Evolutionary conservation across 2,888 invertebrate genomes (phyloP), one percentile per base, ranked within the genome.

Genomic region (Pyralis farinalis): DNA sequence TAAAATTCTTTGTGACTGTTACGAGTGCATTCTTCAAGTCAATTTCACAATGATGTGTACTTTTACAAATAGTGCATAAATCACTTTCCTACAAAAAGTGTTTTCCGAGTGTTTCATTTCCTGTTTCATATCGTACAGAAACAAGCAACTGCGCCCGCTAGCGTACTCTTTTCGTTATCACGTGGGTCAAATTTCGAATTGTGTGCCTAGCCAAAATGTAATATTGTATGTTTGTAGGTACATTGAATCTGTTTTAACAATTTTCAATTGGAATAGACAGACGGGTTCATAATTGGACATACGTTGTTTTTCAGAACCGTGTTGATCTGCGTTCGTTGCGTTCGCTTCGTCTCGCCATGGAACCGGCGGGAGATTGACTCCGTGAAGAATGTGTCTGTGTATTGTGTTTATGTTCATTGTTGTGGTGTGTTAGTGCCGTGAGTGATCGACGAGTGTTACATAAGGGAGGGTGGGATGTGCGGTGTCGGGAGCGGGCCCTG

Each of bases 101-200:
- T 71, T 71, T 67, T 65, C 58, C 57, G 69, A 75, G 74, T 79
- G 75, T 80, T 75, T 73, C 78, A 80, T 86, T 88, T 88, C 87
- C 87, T 87, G 87, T 84, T 79, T 77, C 72, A 63, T 77, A 79
- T 77, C 73, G 57, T 68, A 69, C 51, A 68, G 74, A 86, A 88
- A 85, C 87, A 86, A 85, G 80, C 79, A 75, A 82, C 78, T 83
- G 75, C 82, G 78, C 72, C 58, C 66, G 70, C 79, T 80, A 79
- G 80, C 74, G 71, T 73, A 82, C 74, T 79, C 74, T 78, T 79
- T 81, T 83, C 72, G 71, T 80, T 84, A 89, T 89, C 89, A 89
- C 89, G 89, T 89, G 89, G 89, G 87, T 83, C 70, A 76, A 78
- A 79, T 84, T 83, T 87, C 66, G 72, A 80, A 77, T 76, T 71